Evolutionary conservation across 2,113 vertebrate genomes (phyloP), one percentile per base, ranked within the genome.

Genomic region (Calidris pugnax): DNA sequence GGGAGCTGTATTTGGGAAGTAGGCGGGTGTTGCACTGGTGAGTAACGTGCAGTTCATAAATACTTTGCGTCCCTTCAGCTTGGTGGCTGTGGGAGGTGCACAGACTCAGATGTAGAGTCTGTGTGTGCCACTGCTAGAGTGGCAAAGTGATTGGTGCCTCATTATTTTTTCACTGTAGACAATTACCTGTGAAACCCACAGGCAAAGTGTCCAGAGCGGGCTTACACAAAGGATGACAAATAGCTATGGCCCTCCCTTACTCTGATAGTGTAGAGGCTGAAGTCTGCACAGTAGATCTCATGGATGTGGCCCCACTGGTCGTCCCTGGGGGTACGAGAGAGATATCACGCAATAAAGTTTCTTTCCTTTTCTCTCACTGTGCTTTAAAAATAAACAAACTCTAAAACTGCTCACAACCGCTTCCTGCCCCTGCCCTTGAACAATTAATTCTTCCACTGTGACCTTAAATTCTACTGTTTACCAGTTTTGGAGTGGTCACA

Each of bases 321-420:
- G 59, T 55, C 93, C 78, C 63, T 67, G 47, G 1, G 63, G 50
- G 27, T 43, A 30, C 4, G 13, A 88, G 87, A 74, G 74, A 88
- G 78, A 59, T 57, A 73, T 2, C 23, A 50, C 39, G 55, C 62
- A 87, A 43, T 81, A 59, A 77, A 47, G 48, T 35, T 86, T 62
- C 53, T 95, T 94, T 90, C 59, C 59, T 90, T 60, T 94, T 69
- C 63, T 83, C 63, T 88, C 78, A 39, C 67, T 71, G 27, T 37
- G 26, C 75, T 93, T 91, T 88, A 63, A 80, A 89, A 93, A 81
- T 47, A 95, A 93, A 83, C 55, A 78, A 74, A 43, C 41, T 24
- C 47, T 68, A 30, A 78, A 81, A 56, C 62, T 74, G 72, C 94
- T 88, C 80, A 43, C 74, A 72, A 82, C 56, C 84, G 43, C 84